Base-by-base conservation (phyloP, 2,797 vertebrate genomes). In the Manis pentadactyla region DNA sequence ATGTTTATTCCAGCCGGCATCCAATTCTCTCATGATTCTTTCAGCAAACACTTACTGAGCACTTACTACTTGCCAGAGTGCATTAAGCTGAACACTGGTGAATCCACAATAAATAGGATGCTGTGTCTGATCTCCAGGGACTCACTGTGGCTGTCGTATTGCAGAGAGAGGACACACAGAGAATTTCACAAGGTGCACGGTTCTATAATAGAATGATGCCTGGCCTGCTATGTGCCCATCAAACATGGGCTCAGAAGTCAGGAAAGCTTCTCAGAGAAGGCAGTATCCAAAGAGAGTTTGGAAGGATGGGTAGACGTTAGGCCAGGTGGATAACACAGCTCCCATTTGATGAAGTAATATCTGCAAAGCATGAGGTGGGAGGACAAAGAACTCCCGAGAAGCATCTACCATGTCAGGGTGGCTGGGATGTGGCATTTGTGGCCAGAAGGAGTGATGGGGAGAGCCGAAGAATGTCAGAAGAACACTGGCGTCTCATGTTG, bases 51-150 rank as follows among this genome's bases (percentile, higher is more conserved):
- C 29, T 66, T 39, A 57, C 7, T 61, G 14, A 96, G 5, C 42
- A 55, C 29, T 77, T 77, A 18, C 15, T 31, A 3, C 79, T 87
- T 81, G 11, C n/a, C 82, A 74, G 78, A 69, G 74, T 84, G 53
- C 59, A 53, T 63, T 55, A 17, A 57, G 64, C 7, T 66, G 49
- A 19, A 46, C 23, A n/a, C 31, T 2, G 15, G 9, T 18, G 61
- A 77, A 53, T 63, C 34, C 19, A 25, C 27, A 73, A 31, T 21
- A 63, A 74, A 37, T 46, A 18, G 12, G 6, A 42, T 31, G 5
- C 4, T 55, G 9, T 5, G n/a, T 81, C 51, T 63, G 18, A 63
- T 81, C 14, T 68, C 8, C 64, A 90, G 46, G 13, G 93, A 27
- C 2, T 31, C 29, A 39, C 2, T 23, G 46, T 7, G 64, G 49